Conservation (phyloP, 2,113 vertebrate species). For the Speoplatyrhinus poulsoni region DNA sequence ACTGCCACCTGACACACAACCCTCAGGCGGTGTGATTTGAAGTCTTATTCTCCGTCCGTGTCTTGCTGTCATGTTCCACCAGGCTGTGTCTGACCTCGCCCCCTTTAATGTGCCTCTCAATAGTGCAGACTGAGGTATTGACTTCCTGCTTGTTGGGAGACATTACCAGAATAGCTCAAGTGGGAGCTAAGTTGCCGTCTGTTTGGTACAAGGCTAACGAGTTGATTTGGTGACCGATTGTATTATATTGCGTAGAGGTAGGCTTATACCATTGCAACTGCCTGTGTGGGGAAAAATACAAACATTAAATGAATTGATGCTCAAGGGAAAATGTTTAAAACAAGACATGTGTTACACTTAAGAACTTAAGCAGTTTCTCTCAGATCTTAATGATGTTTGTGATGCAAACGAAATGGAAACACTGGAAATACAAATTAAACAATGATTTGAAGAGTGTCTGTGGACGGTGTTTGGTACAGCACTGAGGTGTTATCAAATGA, state of each 20-base stretch:
- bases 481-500: no score
- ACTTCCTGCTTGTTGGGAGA: constrained; percentile 13
- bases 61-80: constrained; percentile 32
- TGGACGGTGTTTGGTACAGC: no score
- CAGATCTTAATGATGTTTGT: no score
- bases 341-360: no score
- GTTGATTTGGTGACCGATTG: not conserved
- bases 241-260: not conserved
- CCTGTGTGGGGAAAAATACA: not conserved
- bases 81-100: constrained; percentile 16
- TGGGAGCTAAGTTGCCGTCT: not conserved
- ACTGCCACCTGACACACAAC: constrained; percentile 42
- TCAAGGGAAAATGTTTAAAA: not conserved
- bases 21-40: constrained; percentile 51
- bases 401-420: no score
- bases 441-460: no score
- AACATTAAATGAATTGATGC: no score
- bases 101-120: not conserved
- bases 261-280: not conserved
- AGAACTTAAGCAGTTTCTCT: no score
- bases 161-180: not conserved
- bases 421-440: no score
- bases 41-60: constrained; percentile 28
- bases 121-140: constrained; percentile 21
- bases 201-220: not conserved